Conservation (phyloP, 2,888 invertebrate species). For the Blastobasis adustella region DNA sequence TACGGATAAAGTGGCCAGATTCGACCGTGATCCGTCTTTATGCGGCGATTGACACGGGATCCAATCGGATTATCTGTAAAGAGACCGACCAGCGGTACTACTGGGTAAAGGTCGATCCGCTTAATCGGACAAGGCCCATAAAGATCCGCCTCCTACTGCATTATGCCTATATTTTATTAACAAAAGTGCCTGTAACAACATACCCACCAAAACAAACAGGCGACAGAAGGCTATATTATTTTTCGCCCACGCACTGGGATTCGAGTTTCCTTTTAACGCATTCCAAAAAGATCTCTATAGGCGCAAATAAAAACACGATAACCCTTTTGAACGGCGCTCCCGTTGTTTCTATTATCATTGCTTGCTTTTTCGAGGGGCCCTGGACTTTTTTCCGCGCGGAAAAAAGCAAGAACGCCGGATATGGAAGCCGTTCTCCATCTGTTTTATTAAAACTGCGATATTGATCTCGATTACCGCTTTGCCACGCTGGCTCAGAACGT, state of each 20-base stretch:
- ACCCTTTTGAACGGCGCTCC: slow-evolving; percentile 56
- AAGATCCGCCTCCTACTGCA: no score
- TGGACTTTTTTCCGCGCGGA: slow-evolving; percentile 45
- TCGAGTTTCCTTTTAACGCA: slow-evolving; percentile 53
- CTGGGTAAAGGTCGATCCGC: no score
- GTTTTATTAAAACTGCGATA: slow-evolving; percentile 71
- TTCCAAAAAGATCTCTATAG: slow-evolving; percentile 48
- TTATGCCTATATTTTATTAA: no score
- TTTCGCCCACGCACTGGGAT: slow-evolving; percentile 41
- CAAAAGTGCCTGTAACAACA: no score
- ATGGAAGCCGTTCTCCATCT: slow-evolving; percentile 60
- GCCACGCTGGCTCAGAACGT: slow-evolving; percentile 22
- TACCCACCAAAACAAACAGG: not conserved
- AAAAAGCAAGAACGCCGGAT: slow-evolving; percentile 57
- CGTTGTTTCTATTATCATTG: slow-evolving; percentile 70
- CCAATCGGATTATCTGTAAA: no score
- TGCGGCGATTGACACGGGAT: no score
- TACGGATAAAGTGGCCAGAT: no score
- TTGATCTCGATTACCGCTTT: slow-evolving; percentile 54
- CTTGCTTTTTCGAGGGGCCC: slow-evolving; percentile 53
- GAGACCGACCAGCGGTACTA: no score
- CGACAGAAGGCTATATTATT: slow-evolving; percentile 24
- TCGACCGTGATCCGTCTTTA: no score
- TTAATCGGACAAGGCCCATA: no score
- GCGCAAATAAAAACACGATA: slow-evolving; percentile 62